Percentiles rank a stretch among this genome's conserved stretches.
These are phyloP conservation scores for Hydrolagus colliei DNA, from an alignment of 2,797 vertebrate genomes.

Conservation along the genomic window DNA sequence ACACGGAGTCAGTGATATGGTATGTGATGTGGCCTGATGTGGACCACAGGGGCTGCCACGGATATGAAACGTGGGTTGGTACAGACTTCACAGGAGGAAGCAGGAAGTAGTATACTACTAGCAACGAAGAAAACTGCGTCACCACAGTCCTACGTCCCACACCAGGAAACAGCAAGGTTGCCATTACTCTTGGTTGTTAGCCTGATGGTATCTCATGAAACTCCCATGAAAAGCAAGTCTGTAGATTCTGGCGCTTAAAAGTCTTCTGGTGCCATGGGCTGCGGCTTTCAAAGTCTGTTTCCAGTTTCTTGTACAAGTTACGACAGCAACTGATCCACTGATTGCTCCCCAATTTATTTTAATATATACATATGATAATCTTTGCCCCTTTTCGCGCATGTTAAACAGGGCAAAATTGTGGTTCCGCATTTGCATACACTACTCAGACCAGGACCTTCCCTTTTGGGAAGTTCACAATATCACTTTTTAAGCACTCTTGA, in stretches of 20 bases:
- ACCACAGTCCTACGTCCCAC: no score
- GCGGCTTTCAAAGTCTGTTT: constrained; percentile 18
- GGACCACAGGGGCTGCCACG: not conserved
- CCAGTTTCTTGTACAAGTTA: constrained; percentile 1
- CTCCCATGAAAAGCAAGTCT: not conserved
- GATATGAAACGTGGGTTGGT: not conserved
- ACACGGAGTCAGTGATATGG: not conserved
- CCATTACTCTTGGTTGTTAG: not conserved
- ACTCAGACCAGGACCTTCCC: not conserved
- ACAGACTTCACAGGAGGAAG: not conserved
- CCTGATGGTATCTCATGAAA: not conserved
- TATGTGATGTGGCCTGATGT: not conserved
- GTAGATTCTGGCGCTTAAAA: not conserved
- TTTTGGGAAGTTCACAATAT: not conserved
- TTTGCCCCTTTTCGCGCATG: not conserved
- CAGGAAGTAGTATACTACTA: no score
- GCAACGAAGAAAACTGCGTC: no score
- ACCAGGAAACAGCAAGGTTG: not conserved
- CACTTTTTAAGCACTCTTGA: not conserved
- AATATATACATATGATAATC: not conserved
- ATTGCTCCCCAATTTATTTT: not conserved
- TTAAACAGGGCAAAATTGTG: not conserved
- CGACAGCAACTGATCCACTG: not conserved
- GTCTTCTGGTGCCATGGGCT: not conserved
- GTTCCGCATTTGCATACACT: not conserved